These are phyloP conservation scores for Hystrix cristata DNA, from an alignment of 2,113 vertebrate genomes.

Conservation along the genomic window DNA sequence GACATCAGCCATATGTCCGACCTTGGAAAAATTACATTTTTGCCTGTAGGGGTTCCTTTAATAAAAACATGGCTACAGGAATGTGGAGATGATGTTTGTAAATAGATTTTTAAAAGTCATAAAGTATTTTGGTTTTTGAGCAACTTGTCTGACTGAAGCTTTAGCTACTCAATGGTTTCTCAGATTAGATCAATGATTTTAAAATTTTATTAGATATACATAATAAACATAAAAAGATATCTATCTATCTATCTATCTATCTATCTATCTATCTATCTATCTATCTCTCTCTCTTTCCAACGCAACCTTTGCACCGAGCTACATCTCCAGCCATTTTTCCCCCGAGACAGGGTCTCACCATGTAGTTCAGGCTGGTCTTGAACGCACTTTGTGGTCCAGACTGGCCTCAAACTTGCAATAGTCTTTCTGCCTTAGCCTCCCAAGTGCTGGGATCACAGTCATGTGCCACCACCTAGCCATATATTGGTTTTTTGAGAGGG, in stretches of 20 bases:
- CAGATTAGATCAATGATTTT: conserved; percentile 4
- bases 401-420: no score
- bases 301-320: neutral
- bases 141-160: conserved; percentile 52
- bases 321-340: neutral
- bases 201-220: conserved; percentile 49
- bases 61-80: conserved; percentile 62
- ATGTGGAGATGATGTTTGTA: conserved; percentile 52
- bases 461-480: no score
- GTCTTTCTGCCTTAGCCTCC: no score
- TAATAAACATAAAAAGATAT: neutral
- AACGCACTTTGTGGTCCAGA: neutral
- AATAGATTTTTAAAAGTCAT: conserved; percentile 70
- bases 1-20: conserved; percentile 72
- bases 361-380: neutral
- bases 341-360: neutral
- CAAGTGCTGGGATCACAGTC: no score
- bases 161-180: conserved; percentile 27
- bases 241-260: neutral
- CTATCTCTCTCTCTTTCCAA: neutral
- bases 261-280: no score
- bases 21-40: conserved; percentile 75
- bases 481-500: neutral
- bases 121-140: conserved; percentile 62
- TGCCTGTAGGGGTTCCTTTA: conserved; percentile 70